These are phyloP conservation scores for Bombyx mandarina DNA, from an alignment of 1,140 invertebrate species.

Conservation along the genomic window DNA sequence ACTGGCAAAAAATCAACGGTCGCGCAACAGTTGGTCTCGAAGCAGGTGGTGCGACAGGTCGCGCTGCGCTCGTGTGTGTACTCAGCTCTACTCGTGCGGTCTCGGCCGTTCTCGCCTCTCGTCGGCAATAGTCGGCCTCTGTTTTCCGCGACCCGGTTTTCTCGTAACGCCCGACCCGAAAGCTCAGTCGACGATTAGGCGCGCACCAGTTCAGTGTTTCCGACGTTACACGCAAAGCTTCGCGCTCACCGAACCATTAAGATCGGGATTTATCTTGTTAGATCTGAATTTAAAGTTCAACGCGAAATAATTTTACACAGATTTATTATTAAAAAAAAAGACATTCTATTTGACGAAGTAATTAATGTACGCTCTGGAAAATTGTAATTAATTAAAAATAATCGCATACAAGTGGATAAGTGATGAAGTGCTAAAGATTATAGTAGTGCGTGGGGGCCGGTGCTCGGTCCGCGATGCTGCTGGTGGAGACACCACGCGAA, in stretches of 20 bases:
- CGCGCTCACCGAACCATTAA: conserved; percentile 2
- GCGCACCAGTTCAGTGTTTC: conserved; percentile 39
- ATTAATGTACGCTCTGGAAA: no score
- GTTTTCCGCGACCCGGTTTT: conserved; percentile 57
- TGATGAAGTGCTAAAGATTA: conserved; percentile 36
- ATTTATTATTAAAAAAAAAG: no score
- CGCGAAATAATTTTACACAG: no score
- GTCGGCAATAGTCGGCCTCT: conserved; percentile 31
- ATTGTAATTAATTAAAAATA: background rate
- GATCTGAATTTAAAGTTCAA: no score
- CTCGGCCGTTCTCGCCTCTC: conserved; percentile 24
- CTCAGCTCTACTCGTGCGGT: conserved; percentile 15
- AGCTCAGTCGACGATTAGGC: conserved; percentile 59
- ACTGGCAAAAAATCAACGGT: conserved; percentile 66
- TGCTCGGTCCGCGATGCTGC: conserved; percentile 52
- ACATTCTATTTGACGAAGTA: no score
- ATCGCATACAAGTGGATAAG: conserved; percentile 17
- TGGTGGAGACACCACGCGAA: conserved; percentile 64
- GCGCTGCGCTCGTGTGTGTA: conserved; percentile 21
- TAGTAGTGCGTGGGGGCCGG: conserved; percentile 25
- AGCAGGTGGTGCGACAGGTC: conserved; percentile 66
- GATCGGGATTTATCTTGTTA: conserved; percentile 6
- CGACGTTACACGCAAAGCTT: conserved; percentile 16
- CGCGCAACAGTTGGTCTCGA: conserved; percentile 63
- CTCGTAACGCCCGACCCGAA: conserved; percentile 56